Base-by-base conservation (phyloP, 30 jellyfish, hydroid and myxozoan species). In the Aurelia sp. region DNA sequence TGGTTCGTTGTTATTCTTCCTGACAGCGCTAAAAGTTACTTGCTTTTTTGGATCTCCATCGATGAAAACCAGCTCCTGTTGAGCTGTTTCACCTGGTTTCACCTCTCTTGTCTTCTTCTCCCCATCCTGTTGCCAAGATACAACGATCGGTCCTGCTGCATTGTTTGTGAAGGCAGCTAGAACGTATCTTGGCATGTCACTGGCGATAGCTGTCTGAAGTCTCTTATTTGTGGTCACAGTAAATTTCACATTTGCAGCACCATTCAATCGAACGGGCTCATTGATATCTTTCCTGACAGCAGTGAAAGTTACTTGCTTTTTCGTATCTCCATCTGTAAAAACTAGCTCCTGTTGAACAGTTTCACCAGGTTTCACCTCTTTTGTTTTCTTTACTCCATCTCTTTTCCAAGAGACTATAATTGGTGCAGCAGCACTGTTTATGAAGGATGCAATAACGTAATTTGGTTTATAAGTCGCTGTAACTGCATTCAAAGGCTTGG, bases 121-220 rank as follows among this genome's bases (percentile, higher is more conserved):
- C 7, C 85, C 91, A 20, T 81, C 62, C n/a, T 67, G 85, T 8
- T 70, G 2, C 91, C 91, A 81, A 3, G n/a, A 53, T 4, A 81
- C 30, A 0, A 52, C 71, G 6, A 69, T 66, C n/a, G 23, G 85
- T 10, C n/a, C 77, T 1, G 78, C 71, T 0, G 78, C 91, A 2
- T 81, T 52, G 58, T 81, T 81, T 13, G 35, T 19, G 53, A 81
- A 57, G 6, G 68, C 76, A n/a, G 71, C 48, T n/a, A 41, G 60
- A 63, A 71, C 9, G 20, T 13, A 59, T 10, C 22, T 41, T 40
- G 51, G 51, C 18, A 2, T 8, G 12, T 23, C 62, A 10, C 30
- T 71, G 30, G 91, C 91, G 35, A 66, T 40, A 15, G 37, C 82
- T 48, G 70, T 40, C 70, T 18, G 66, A 40, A 52, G 47, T 23